Evolutionary conservation across 2,113 vertebrate species (phyloP).

Genomic region (Lathamus discolor): DNA sequence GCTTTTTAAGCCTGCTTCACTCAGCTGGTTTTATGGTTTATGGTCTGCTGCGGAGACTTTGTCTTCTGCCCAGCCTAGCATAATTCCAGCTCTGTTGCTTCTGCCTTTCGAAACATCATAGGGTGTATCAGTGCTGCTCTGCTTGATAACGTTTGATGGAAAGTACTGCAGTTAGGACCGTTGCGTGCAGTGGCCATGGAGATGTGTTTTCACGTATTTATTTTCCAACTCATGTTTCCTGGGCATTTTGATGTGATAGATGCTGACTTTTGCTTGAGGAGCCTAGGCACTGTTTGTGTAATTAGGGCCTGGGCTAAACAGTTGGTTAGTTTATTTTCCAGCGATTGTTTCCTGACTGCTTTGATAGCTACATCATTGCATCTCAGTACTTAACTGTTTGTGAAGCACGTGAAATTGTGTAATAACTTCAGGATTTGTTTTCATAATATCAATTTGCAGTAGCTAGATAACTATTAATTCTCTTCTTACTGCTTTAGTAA

Average conservation of each 20-base stretch:
- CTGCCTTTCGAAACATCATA: background rate
- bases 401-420: background rate
- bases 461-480: background rate
- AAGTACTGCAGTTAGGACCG: fast-evolving
- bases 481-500: background rate
- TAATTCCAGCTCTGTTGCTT: background rate
- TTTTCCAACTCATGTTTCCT: background rate
- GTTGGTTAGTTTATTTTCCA: background rate
- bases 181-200: background rate
- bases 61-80: background rate
- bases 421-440: constrained; percentile 3
- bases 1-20: background rate
- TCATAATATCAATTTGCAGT: background rate
- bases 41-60: background rate
- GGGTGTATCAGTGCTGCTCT: background rate
- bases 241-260: background rate
- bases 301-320: background rate
- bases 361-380: background rate
- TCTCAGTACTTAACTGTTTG: background rate
- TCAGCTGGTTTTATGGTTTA: background rate
- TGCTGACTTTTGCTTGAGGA: background rate
- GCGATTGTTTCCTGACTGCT: background rate
- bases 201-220: background rate
- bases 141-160: background rate
- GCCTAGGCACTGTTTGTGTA: fast-evolving